A percentile compares a stretch with the other conserved stretches of the same genome.
These are phyloP conservation scores for Sphaeramia orbicularis DNA, from an alignment of 2,797 vertebrate species.

Conservation along the genomic window DNA sequence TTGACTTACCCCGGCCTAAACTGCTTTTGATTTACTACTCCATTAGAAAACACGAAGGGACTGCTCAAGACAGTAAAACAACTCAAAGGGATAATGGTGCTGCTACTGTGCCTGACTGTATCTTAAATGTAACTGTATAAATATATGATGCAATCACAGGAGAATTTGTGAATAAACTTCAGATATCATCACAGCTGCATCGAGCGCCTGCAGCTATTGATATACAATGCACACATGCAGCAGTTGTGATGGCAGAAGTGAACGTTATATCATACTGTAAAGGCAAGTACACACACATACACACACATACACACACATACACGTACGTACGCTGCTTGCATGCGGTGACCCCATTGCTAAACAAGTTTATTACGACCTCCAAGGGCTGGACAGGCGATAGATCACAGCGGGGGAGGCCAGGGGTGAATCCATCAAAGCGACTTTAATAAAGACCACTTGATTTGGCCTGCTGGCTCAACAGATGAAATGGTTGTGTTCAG, in stretches of 20 bases:
- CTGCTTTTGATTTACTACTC: slow-evolving; percentile 66
- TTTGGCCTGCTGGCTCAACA: slow-evolving; percentile 76
- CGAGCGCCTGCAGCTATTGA: slow-evolving; percentile 29
- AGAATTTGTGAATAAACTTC: slow-evolving; percentile 24
- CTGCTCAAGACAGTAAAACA: slow-evolving; percentile 40
- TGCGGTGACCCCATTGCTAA: slow-evolving; percentile 67
- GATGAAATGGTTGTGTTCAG: slow-evolving; percentile 73
- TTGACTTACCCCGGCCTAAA: slow-evolving; percentile 18
- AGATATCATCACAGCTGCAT: slow-evolving; percentile 45
- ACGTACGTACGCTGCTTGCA: slow-evolving; percentile 37
- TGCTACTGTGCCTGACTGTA: slow-evolving; percentile 22
- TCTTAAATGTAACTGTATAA: slow-evolving; percentile 32
- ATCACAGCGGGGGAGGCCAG: slow-evolving; percentile 74
- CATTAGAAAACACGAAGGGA: slow-evolving; percentile 46
- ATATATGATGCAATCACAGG: slow-evolving; percentile 44
- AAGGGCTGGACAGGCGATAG: slow-evolving; percentile 73
- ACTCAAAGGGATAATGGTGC: slow-evolving; percentile 33
- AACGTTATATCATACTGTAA: slow-evolving; percentile 16
- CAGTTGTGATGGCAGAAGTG: slow-evolving; percentile 1
- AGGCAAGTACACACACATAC: background rate
- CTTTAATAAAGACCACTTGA: slow-evolving; percentile 81
- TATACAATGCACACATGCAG: background rate
- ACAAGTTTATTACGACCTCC: slow-evolving; percentile 82
- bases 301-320: slow-evolving; percentile 25
- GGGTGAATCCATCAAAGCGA: slow-evolving; percentile 79